A percentile compares a stretch with the other conserved stretches of the same genome.
These are phyloP conservation scores for Salvelinus fontinalis DNA, from an alignment of 2,113 vertebrate genomes.

Conservation along the genomic window DNA sequence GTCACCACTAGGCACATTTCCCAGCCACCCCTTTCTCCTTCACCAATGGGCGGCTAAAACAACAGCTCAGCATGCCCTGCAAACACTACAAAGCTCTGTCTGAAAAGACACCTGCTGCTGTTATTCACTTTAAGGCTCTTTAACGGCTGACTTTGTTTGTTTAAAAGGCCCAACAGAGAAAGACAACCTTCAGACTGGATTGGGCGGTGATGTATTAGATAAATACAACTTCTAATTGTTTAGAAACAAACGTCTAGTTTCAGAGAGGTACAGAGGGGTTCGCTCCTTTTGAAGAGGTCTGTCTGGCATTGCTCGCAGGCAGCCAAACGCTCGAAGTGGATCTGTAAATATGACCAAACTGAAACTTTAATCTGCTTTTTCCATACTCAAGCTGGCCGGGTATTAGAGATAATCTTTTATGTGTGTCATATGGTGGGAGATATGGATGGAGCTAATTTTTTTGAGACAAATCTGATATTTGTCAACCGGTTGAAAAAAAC, in stretches of 20 bases:
- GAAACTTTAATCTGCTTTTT: constrained; percentile 85
- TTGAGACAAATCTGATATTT: constrained; percentile 86
- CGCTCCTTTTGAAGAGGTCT: constrained; percentile 56
- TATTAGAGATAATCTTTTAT: constrained; percentile 83
- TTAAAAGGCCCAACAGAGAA: constrained; percentile 73
- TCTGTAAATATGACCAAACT: constrained; percentile 79
- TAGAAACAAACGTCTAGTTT: constrained; percentile 69
- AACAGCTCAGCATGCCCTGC: constrained; percentile 73
- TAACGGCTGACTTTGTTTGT: constrained; percentile 73
- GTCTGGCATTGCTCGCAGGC: constrained; percentile 50
- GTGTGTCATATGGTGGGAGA: constrained; percentile 81
- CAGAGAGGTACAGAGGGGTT: constrained; percentile 45
- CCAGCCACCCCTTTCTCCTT: constrained; percentile 74
- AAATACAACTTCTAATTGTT: constrained; percentile 77
- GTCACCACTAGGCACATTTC: constrained; percentile 75
- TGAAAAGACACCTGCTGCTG: constrained; percentile 81
- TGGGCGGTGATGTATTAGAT: constrained; percentile 78
- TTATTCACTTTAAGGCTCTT: constrained; percentile 73
- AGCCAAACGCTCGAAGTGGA: constrained; percentile 63
- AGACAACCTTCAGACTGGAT: constrained; percentile 59
- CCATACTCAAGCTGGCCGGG: constrained; percentile 79
- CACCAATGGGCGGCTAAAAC: constrained; percentile 73
- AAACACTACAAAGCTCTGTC: constrained; percentile 72
- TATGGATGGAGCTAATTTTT: constrained; percentile 82
- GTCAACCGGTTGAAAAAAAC: constrained; percentile 80